These are phyloP conservation scores for Crocallis elinguaria DNA, from an alignment of 2,888 invertebrate species.

Conservation along the genomic window DNA sequence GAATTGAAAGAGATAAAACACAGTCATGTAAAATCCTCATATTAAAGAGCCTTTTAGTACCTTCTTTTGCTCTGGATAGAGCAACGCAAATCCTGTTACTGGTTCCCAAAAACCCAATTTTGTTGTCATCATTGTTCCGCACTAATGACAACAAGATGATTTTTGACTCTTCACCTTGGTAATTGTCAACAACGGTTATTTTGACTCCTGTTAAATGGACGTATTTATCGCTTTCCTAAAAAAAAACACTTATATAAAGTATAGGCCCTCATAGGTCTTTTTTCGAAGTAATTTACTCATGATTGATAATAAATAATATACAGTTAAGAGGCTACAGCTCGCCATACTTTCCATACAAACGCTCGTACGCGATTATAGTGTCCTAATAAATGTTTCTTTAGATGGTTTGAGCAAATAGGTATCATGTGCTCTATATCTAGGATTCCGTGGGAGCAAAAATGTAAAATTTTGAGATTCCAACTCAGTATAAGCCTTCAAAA, in stretches of 20 bases:
- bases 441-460: too few species aligned
- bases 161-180: slow-evolving; percentile 91
- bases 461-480: too few species aligned
- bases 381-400: too few species aligned
- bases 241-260: slow-evolving; percentile 16
- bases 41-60: slow-evolving; percentile 40
- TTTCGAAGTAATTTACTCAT: not conserved
- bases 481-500: too few species aligned
- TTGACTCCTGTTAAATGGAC: slow-evolving; percentile 78
- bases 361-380: too few species aligned
- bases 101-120: slow-evolving; percentile 89
- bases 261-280: not conserved
- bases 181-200: slow-evolving; percentile 90
- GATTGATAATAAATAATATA: too few species aligned
- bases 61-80: slow-evolving; percentile 87
- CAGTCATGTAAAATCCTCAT: too few species aligned
- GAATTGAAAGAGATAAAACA: too few species aligned
- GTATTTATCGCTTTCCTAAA: slow-evolving; percentile 62
- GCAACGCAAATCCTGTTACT: slow-evolving; percentile 91
- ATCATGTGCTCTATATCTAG: too few species aligned
- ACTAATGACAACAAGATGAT: slow-evolving; percentile 92
- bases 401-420: too few species aligned
- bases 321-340: too few species aligned
- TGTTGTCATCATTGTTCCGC: slow-evolving; percentile 86
- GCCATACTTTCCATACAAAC: too few species aligned